phyloP scores from a whole-genome alignment of 2,113 vertebrate species.

The Nansenia antarctica region DNA sequence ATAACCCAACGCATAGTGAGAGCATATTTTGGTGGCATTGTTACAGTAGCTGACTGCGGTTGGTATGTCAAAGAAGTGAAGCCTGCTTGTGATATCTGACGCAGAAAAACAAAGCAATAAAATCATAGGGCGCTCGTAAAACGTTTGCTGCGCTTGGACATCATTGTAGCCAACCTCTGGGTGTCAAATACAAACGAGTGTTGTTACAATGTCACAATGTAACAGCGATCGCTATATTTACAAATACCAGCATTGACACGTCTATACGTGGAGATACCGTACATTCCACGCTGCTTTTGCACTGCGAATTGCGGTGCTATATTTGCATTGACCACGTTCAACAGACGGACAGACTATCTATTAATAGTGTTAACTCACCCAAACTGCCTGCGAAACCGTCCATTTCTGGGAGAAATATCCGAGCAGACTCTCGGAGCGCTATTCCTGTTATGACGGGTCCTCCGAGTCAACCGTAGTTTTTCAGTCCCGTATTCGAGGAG shows the following conservation, averaged over 20 bases:
- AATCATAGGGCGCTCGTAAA: neutral
- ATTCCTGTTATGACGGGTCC: constrained; percentile 26
- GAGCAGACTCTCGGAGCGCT: constrained; percentile 29
- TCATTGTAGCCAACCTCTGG: constrained; percentile 4
- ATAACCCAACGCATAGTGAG: neutral
- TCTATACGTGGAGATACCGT: constrained; percentile 43
- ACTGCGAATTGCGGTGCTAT: constrained; percentile 8
- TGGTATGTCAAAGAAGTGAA: neutral
- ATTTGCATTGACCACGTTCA: constrained; percentile 14
- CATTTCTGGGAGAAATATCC: constrained; percentile 75
- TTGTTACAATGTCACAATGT: neutral
- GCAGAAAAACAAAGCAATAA: neutral
- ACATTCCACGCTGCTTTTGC: constrained; percentile 1
- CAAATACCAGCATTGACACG: constrained; percentile 67
- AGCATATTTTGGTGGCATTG: neutral
- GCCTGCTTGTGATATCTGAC: neutral
- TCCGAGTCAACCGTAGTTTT: constrained; percentile 8
- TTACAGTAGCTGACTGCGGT: neutral
- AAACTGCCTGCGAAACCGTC: constrained; percentile 95
- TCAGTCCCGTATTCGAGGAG: constrained; percentile 20
- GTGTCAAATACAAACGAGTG: too few relatives aligned
- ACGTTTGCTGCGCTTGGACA: neutral
- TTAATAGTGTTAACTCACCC: constrained; percentile 81
- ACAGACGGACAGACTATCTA: constrained; percentile 21
- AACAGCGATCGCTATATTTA: constrained; percentile 6